These are phyloP conservation scores for Neelides folsomi DNA, from an alignment of 2,888 invertebrate genomes.

Conservation along the genomic window DNA sequence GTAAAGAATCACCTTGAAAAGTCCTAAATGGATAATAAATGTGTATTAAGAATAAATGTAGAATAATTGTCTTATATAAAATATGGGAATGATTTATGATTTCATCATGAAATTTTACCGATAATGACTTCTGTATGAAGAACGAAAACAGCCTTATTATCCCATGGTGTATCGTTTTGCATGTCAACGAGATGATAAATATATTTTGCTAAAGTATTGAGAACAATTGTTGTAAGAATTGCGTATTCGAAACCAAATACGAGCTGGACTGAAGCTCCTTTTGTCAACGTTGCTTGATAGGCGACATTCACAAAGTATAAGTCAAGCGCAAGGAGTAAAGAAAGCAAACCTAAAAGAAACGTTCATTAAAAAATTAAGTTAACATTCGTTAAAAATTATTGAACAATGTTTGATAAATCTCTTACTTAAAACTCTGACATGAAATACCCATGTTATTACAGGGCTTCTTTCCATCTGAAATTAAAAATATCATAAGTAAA, in stretches of 20 bases:
- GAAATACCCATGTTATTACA: constrained; percentile 88
- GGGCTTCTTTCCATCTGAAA: constrained; percentile 97
- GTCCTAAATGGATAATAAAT: constrained; percentile 38
- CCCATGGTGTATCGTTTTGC: constrained; percentile 92
- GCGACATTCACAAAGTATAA: constrained; percentile 68
- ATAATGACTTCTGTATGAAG: constrained; percentile 91
- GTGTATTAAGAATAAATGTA: too few species aligned
- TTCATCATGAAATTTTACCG: constrained; percentile 44
- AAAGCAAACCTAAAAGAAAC: constrained; percentile 48
- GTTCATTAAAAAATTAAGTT: background rate
- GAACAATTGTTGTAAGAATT: constrained; percentile 79
- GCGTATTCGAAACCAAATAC: constrained; percentile 99
- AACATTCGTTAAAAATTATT: constrained; percentile 8
- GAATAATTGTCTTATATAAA: too few species aligned
- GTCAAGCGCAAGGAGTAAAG: constrained; percentile 69
- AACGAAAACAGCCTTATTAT: constrained; percentile 94
- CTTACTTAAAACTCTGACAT: constrained; percentile 69
- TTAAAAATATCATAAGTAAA: constrained; percentile 8
- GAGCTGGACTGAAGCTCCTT: constrained; percentile 93
- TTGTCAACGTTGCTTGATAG: constrained; percentile 77
- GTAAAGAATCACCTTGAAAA: constrained; percentile 62
- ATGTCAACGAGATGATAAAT: constrained; percentile 74
- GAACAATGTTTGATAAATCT: too few species aligned
- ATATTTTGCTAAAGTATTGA: constrained; percentile 87
- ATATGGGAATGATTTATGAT: too few species aligned